Conservation (phyloP, 2,888 invertebrate species). For the Zaprionus bogoriensis region DNA sequence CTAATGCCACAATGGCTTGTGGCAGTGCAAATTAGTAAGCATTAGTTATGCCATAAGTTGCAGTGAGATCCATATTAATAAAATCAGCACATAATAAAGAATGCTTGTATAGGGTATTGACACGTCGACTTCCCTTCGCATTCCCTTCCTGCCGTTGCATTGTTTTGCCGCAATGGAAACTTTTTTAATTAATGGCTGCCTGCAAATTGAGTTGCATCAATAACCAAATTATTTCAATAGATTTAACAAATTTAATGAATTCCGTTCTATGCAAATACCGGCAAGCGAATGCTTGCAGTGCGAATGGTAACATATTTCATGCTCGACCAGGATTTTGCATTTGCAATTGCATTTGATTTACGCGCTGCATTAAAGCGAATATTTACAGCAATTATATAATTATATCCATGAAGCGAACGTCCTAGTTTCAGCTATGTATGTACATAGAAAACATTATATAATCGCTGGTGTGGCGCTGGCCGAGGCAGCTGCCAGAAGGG, state of each 20-base stretch:
- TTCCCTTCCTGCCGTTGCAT: no score
- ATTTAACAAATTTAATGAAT: constrained; percentile 39
- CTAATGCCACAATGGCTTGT: no score
- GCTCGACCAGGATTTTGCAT: constrained; percentile 25
- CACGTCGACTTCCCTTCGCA: no score
- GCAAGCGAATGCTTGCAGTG: background rate
- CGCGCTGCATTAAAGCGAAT: background rate
- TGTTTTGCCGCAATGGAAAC: constrained; percentile 2
- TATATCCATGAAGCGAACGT: background rate
- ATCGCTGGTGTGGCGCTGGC: constrained; percentile 15
- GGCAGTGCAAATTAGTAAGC: no score
- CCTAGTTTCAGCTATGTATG: background rate
- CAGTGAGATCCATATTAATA: no score
- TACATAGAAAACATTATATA: constrained; percentile 23
- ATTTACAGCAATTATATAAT: constrained; percentile 1
- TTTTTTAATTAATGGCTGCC: constrained; percentile 25
- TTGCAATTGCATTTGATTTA: constrained; percentile 35
- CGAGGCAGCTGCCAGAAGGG: constrained; percentile 39
- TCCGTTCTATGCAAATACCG: constrained; percentile 3
- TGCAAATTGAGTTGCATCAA: constrained; percentile 24
- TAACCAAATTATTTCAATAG: constrained; percentile 28
- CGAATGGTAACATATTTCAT: background rate
- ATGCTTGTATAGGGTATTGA: background rate
- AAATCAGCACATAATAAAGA: no score
- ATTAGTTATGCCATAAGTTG: no score